These are phyloP conservation scores for Esperia sulphurella DNA, from an alignment of 2,888 invertebrate genomes.

Conservation along the genomic window DNA sequence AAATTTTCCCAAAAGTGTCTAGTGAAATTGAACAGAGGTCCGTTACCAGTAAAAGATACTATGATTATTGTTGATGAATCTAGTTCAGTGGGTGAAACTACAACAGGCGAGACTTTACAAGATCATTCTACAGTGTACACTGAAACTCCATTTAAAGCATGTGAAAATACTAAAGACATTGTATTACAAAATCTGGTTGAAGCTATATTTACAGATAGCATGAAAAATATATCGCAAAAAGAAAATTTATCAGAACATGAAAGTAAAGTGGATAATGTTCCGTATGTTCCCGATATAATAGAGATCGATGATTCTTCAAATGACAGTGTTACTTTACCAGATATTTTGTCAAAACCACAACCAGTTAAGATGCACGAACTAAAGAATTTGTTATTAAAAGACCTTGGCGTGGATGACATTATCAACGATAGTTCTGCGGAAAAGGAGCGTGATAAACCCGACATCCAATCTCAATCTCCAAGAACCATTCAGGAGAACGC, in stretches of 20 bases:
- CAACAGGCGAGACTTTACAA: no score
- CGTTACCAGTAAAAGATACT: neutral
- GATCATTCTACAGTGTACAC: no score
- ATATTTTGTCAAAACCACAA: neutral
- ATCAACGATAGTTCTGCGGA: neutral
- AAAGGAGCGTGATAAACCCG: no score
- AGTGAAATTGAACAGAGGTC: constrained; percentile 33
- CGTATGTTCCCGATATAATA: constrained; percentile 24
- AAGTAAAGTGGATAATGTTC: no score
- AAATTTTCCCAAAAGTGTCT: constrained; percentile 44
- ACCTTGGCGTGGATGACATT: constrained; percentile 31
- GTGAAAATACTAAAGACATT: no score
- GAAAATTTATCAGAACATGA: no score
- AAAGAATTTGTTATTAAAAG: constrained; percentile 35
- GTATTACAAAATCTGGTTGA: no score
- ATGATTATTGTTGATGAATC: constrained; percentile 5
- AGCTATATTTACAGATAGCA: no score
- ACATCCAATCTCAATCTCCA: no score
- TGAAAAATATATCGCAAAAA: no score
- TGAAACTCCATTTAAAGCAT: no score
- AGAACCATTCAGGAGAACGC: no score
- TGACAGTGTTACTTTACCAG: constrained; percentile 23
- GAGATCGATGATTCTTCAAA: constrained; percentile 53
- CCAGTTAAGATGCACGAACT: constrained; percentile 28
- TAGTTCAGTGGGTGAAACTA: neutral